A percentile compares a stretch with the other conserved stretches of the same genome.
These are phyloP conservation scores for Rhogogaster chlorosoma DNA, from an alignment of 2,888 invertebrate species.

Conservation along the genomic window DNA sequence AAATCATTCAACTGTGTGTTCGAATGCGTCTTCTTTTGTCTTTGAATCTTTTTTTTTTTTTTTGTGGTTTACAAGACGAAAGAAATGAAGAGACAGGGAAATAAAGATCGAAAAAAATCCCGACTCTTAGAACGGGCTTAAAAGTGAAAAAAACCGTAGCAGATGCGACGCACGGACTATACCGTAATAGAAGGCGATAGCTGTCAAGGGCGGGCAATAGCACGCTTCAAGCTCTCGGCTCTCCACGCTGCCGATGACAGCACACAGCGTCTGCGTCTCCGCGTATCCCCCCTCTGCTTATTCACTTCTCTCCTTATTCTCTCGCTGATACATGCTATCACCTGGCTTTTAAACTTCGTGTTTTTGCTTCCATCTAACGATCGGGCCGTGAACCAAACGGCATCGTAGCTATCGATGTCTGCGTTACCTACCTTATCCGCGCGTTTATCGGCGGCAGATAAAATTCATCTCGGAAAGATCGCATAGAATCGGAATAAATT, in stretches of 20 bases:
- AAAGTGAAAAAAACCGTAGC: background rate
- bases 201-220: conserved; percentile 65
- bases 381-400: background rate
- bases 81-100: background rate
- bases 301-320: conserved; percentile 42
- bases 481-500: background rate
- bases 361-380: conserved; percentile 53
- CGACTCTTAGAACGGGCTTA: background rate
- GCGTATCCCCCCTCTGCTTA: conserved; percentile 36
- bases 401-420: conserved; percentile 4
- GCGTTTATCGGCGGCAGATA: conserved; percentile 1
- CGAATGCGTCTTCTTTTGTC: background rate
- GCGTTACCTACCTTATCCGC: conserved; percentile 5
- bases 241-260: conserved; percentile 65
- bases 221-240: conserved; percentile 50
- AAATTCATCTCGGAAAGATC: background rate
- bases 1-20: no score
- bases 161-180: conserved; percentile 23
- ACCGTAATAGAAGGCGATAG: conserved; percentile 63
- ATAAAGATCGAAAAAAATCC: background rate
- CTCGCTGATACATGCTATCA: conserved; percentile 52
- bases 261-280: conserved; percentile 49
- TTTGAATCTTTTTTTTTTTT: no score
- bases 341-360: conserved; percentile 35
- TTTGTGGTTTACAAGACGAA: background rate